Conservation (phyloP, 2,113 vertebrate species). For the Spea bombifrons region DNA sequence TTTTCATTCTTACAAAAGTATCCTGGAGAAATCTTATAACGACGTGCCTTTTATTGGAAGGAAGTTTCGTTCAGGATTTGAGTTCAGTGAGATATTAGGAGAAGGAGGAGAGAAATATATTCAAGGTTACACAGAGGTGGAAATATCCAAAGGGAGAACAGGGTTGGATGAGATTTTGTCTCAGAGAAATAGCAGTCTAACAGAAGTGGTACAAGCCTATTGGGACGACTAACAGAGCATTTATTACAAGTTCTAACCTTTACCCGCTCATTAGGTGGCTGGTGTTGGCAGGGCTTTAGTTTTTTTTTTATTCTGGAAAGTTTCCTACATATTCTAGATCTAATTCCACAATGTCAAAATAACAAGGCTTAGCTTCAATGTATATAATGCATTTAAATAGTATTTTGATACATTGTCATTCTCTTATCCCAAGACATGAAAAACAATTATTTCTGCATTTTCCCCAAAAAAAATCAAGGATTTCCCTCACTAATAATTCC, state of each 20-base stretch:
- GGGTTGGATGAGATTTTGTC: slow-evolving; percentile 7
- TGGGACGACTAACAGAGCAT: background rate
- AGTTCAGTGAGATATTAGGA: background rate
- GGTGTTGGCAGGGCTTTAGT: too few relatives aligned
- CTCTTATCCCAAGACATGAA: too few relatives aligned
- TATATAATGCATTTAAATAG: too few relatives aligned
- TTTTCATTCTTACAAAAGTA: background rate
- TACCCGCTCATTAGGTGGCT: background rate
- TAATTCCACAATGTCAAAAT: too few relatives aligned
- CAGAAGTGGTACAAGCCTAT: background rate
- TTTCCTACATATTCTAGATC: too few relatives aligned
- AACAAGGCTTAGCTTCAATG: too few relatives aligned
- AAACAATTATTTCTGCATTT: too few relatives aligned
- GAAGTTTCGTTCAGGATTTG: background rate
- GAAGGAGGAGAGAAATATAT: background rate
- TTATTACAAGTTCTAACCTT: background rate
- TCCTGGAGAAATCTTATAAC: slow-evolving; percentile 46
- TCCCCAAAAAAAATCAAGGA: too few relatives aligned
- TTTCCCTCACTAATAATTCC: too few relatives aligned
- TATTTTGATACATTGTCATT: too few relatives aligned
- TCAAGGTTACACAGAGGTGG: slow-evolving; percentile 34
- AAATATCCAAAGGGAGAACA: slow-evolving; percentile 1
- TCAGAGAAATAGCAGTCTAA: background rate
- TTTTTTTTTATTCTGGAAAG: too few relatives aligned
- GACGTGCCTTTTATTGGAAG: background rate